phyloP scores from a whole-genome alignment of 2,888 invertebrate species.

The Tetropium fuscum region DNA sequence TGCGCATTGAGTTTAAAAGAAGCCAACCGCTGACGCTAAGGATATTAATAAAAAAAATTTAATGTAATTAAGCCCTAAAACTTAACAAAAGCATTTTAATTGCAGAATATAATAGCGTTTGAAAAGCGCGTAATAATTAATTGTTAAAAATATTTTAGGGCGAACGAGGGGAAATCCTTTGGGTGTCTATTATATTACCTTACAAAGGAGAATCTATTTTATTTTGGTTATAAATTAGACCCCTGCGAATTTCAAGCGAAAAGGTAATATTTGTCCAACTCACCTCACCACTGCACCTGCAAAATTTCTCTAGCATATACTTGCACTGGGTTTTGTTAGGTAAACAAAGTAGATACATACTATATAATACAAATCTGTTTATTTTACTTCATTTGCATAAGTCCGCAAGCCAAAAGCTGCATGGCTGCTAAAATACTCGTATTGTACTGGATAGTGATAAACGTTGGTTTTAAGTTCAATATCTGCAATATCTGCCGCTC shows the following conservation, averaged over 20 bases:
- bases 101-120: too few relatives aligned
- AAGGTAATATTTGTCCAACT: slow-evolving; percentile 18
- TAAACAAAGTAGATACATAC: slow-evolving; percentile 5
- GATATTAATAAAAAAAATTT: too few relatives aligned
- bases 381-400: background rate
- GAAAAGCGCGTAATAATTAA: too few relatives aligned
- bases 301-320: slow-evolving; percentile 10
- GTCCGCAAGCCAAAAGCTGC: background rate
- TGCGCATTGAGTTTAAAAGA: too few relatives aligned
- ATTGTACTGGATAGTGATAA: background rate
- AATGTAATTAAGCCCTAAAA: too few relatives aligned
- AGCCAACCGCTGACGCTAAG: too few relatives aligned
- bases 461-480: too few relatives aligned
- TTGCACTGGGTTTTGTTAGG: slow-evolving; percentile 9
- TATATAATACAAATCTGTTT: slow-evolving; percentile 9
- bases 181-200: slow-evolving; percentile 9
- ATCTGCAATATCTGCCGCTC: too few relatives aligned
- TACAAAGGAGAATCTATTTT: slow-evolving; percentile 10
- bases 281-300: slow-evolving; percentile 9
- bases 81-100: too few relatives aligned
- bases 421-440: too few relatives aligned
- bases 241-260: slow-evolving; percentile 16
- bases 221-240: slow-evolving; percentile 9
- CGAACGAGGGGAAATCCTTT: background rate
- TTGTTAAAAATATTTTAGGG: too few relatives aligned